Conservation (phyloP, 1,140 invertebrate genomes). For the Halesus radiatus region DNA sequence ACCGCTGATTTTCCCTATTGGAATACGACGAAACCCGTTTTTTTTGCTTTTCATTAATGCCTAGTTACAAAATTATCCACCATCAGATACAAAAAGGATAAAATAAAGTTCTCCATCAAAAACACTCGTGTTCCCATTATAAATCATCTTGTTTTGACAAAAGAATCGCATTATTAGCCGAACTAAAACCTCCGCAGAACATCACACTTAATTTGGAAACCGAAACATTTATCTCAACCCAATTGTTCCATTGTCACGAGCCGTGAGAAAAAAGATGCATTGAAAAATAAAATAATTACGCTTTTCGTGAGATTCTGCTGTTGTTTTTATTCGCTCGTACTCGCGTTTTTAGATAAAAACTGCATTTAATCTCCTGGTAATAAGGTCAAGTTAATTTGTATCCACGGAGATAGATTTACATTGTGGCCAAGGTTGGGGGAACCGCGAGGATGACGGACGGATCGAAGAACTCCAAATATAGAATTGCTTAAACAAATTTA, state of each 20-base stretch:
- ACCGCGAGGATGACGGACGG: neutral
- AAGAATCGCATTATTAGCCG: conserved; percentile 1
- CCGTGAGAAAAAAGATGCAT: conserved; percentile 23
- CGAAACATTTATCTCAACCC: neutral
- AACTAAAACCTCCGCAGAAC: neutral
- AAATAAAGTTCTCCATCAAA: no score
- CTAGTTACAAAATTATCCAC: no score
- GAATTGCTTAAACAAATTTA: no score
- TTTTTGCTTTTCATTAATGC: no score
- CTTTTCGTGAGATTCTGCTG: neutral
- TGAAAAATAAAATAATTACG: conserved; percentile 7
- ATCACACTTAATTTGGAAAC: conserved; percentile 26
- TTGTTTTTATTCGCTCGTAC: neutral
- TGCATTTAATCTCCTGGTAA: conserved; percentile 12
- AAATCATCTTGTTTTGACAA: conserved; percentile 9
- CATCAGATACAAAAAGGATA: no score
- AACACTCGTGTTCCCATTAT: conserved; percentile 30
- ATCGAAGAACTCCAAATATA: no score
- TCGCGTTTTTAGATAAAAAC: neutral
- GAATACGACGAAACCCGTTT: no score
- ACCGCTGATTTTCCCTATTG: no score
- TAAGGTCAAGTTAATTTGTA: conserved; percentile 1
- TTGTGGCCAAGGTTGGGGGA: neutral
- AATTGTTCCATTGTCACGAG: conserved; percentile 26
- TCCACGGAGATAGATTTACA: neutral